These are phyloP conservation scores for Cisticola juncidis DNA, from an alignment of 2,113 vertebrate species.

Conservation along the genomic window DNA sequence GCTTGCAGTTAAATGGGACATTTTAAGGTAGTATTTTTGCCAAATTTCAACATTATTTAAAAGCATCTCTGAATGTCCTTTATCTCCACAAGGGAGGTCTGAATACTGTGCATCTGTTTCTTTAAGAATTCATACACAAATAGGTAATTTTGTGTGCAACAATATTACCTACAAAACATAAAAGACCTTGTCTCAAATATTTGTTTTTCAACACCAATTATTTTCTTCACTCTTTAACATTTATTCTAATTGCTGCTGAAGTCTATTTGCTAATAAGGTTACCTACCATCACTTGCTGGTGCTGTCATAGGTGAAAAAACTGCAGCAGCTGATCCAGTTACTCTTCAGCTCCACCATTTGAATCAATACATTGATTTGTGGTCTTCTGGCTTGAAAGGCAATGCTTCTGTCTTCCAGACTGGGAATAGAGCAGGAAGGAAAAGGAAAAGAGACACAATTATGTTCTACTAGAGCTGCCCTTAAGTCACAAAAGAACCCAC, in stretches of 20 bases:
- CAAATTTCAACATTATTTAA: not conserved
- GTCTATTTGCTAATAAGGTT: not conserved
- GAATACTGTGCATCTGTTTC: not conserved
- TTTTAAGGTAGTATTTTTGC: not conserved
- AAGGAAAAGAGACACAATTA: not conserved
- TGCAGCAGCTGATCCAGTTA: not conserved
- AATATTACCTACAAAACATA: not conserved
- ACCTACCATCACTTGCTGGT: not conserved
- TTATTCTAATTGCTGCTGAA: not conserved
- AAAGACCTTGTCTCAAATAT: not conserved
- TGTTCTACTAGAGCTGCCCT: not conserved
- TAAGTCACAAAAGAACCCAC: not conserved
- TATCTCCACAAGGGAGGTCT: not conserved
- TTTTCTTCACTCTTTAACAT: not conserved
- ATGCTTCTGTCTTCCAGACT: not conserved
- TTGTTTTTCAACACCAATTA: not conserved
- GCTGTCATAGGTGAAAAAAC: not conserved
- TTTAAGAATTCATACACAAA: not conserved
- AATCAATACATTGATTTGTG: not conserved
- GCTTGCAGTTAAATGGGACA: not conserved
- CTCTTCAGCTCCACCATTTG: not conserved
- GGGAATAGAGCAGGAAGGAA: not conserved
- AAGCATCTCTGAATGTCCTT: not conserved
- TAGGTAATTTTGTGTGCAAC: not conserved
- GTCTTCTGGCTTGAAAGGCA: not conserved